phyloP scores from a whole-genome alignment of 2,888 invertebrate genomes.

The Drosophila ustulata region DNA sequence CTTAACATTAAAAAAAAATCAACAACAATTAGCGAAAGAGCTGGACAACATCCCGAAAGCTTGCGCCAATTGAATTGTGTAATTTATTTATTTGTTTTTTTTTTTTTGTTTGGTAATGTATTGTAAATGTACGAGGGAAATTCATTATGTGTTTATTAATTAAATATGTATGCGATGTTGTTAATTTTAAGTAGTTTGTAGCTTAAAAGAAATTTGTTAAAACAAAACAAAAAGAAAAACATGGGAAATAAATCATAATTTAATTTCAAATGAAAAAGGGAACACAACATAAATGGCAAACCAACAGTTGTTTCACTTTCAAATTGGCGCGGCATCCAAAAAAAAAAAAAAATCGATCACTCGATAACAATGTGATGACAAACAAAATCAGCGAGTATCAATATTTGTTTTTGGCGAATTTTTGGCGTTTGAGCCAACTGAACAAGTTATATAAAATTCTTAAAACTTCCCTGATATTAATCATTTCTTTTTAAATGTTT shows the following conservation, averaged over 20 bases:
- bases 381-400: not conserved
- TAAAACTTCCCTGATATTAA: not conserved
- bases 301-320: constrained; percentile 1
- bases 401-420: too few relatives aligned
- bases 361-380: not conserved
- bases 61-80: constrained; percentile 29
- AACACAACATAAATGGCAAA: constrained; percentile 41
- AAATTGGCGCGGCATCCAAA: not conserved
- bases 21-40: not conserved
- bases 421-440: too few relatives aligned
- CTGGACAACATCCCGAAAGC: constrained; percentile 23
- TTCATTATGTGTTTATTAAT: constrained; percentile 66
- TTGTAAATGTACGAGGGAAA: constrained; percentile 57
- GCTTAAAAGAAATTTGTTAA: constrained; percentile 71
- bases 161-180: constrained; percentile 72
- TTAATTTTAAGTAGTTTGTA: constrained; percentile 75
- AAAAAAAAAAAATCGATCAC: not conserved
- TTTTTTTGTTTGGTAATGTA: constrained; percentile 30
- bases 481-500: not conserved
- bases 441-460: not conserved
- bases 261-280: constrained; percentile 48
- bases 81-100: constrained; percentile 5
- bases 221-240: constrained; percentile 37
- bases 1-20: constrained; percentile 14
- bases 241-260: constrained; percentile 50